phyloP scores from a whole-genome alignment of 2,888 invertebrate genomes.

The Xylocampa areola region DNA sequence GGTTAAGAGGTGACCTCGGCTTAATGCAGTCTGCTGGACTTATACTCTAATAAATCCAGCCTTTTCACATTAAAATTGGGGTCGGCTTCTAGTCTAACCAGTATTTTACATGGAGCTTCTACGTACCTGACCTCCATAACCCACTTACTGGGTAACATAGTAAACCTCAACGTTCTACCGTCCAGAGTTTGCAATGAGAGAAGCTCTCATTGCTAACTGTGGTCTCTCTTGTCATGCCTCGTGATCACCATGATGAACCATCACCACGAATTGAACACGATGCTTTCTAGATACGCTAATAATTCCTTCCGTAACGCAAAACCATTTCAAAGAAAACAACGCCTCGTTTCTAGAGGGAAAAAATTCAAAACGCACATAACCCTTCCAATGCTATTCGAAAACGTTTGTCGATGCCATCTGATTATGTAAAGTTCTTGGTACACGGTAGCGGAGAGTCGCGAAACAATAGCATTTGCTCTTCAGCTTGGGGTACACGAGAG shows the following conservation, averaged over 20 bases:
- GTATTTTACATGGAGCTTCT: too few relatives aligned
- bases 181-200: too few relatives aligned
- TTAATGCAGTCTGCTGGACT: background rate
- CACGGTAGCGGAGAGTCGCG: constrained; percentile 36
- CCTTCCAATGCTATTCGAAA: constrained; percentile 44
- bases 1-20: background rate
- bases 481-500: constrained; percentile 32
- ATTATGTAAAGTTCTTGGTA: constrained; percentile 60
- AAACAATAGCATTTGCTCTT: constrained; percentile 44
- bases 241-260: too few relatives aligned
- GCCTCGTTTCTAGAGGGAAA: constrained; percentile 33
- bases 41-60: background rate
- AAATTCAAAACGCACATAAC: constrained; percentile 48
- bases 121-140: too few relatives aligned
- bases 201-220: too few relatives aligned
- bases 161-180: too few relatives aligned
- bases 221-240: too few relatives aligned
- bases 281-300: background rate
- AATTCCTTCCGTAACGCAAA: background rate
- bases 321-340: background rate
- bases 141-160: too few relatives aligned
- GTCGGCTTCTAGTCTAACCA: too few relatives aligned
- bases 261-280: too few relatives aligned
- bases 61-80: too few relatives aligned
- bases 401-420: constrained; percentile 61